These are phyloP conservation scores for Eupsilia transversa DNA, from an alignment of 2,888 invertebrate genomes.

Conservation along the genomic window DNA sequence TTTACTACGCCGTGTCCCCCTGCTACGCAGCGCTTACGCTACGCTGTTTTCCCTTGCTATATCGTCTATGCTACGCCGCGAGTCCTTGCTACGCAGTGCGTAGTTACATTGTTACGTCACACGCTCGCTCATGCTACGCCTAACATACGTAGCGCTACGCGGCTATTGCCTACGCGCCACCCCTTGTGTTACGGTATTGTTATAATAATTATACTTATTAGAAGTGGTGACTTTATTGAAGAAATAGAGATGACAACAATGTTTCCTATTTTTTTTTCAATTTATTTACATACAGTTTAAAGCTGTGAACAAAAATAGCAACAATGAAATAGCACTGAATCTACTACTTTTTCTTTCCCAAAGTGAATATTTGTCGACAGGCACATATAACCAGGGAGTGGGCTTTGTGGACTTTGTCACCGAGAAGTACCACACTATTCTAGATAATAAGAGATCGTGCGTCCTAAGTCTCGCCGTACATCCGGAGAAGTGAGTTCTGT, in stretches of 20 bases:
- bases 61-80: neutral
- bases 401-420: conserved; percentile 87
- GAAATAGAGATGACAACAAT: conserved; percentile 2
- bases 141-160: neutral
- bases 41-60: neutral
- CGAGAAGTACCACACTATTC: conserved; percentile 82
- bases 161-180: neutral
- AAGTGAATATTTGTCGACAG: conserved; percentile 69
- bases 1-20: neutral
- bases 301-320: neutral
- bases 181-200: neutral
- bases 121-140: neutral
- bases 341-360: neutral
- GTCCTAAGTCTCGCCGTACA: conserved; percentile 87
- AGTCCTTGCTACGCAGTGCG: neutral
- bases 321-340: neutral
- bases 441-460: conserved; percentile 81
- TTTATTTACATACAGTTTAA: neutral
- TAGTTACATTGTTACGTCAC: neutral
- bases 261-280: neutral
- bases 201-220: neutral
- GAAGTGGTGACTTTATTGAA: neutral
- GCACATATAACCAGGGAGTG: conserved; percentile 85
- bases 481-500: conserved; percentile 85
- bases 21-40: neutral